A percentile compares a stretch with the other conserved stretches of the same genome.
Evolutionary conservation across 2,113 vertebrate species (phyloP).

Genomic region (Oryzias curvinotus): DNA sequence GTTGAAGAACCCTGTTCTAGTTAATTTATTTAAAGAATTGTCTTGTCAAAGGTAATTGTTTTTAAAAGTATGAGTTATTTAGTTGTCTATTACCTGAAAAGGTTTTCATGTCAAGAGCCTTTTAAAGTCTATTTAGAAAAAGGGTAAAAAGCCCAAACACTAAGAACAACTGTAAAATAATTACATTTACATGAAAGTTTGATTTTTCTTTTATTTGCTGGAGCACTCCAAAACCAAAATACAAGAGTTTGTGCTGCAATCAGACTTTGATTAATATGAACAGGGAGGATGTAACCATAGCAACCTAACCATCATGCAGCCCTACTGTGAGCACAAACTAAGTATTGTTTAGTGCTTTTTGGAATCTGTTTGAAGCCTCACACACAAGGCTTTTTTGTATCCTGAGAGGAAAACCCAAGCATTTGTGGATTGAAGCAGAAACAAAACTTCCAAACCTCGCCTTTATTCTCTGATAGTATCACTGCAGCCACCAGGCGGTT

Average conservation of each 20-base stretch:
- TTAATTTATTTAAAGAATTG: too few relatives aligned
- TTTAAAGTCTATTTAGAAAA: too few relatives aligned
- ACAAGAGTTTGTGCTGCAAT: constrained; percentile 39
- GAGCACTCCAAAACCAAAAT: constrained; percentile 13
- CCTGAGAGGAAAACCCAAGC: constrained; percentile 5
- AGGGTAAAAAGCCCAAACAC: not conserved
- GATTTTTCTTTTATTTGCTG: not conserved
- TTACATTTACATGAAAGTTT: not conserved
- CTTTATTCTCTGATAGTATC: not conserved
- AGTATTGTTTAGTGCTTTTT: constrained; percentile 16
- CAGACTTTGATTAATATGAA: constrained; percentile 43
- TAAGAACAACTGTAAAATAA: not conserved
- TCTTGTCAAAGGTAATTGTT: not conserved
- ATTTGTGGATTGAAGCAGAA: not conserved
- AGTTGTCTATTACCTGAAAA: not conserved
- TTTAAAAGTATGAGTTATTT: not conserved
- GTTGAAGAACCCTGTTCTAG: too few relatives aligned
- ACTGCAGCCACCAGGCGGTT: not conserved
- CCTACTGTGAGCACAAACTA: constrained; percentile 27
- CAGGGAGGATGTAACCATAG: constrained; percentile 47
- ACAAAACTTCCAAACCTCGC: not conserved
- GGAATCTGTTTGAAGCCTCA: constrained; percentile 40
- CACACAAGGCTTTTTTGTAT: constrained; percentile 10
- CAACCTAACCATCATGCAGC: constrained; percentile 39
- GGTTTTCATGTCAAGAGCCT: not conserved